Evolutionary conservation across 2,113 vertebrate species (phyloP).

Genomic region (Tachysurus vachellii): DNA sequence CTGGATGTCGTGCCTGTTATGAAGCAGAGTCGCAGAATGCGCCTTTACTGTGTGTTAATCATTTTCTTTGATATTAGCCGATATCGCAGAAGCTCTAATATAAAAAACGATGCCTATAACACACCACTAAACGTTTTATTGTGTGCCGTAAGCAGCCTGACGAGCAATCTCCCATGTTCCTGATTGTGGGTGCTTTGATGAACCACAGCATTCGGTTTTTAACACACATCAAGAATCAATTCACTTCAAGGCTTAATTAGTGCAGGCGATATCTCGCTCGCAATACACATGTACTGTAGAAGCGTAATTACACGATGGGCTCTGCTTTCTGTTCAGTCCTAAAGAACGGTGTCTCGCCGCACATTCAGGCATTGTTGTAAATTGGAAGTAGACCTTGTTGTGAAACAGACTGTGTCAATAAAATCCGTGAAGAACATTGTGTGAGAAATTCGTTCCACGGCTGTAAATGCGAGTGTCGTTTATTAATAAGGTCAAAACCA

Average conservation of each 20-base stretch:
- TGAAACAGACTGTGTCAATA: neutral
- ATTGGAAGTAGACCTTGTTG: neutral
- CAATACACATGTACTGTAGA: neutral
- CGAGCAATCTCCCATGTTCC: neutral
- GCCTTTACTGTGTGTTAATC: neutral
- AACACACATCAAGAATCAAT: neutral
- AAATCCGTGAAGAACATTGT: neutral
- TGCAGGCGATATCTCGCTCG: neutral
- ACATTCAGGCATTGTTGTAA: too few species aligned
- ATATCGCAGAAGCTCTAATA: conserved; percentile 15
- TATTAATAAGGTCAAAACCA: conserved; percentile 3
- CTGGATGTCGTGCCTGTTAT: conserved; percentile 19
- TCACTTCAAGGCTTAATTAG: conserved; percentile 6
- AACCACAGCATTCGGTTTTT: neutral
- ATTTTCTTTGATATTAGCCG: conserved; percentile 4
- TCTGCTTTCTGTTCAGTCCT: neutral
- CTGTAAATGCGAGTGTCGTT: neutral
- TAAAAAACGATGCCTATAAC: neutral
- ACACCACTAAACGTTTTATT: conserved; percentile 18
- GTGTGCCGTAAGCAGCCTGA: neutral
- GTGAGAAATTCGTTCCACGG: neutral
- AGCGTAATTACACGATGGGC: neutral
- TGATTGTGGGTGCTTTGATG: conserved; percentile 8
- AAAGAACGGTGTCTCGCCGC: neutral
- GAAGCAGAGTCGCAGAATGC: neutral